These are phyloP conservation scores for Pterocles orientalis DNA, from an alignment of 2,113 vertebrate genomes.

Conservation along the genomic window DNA sequence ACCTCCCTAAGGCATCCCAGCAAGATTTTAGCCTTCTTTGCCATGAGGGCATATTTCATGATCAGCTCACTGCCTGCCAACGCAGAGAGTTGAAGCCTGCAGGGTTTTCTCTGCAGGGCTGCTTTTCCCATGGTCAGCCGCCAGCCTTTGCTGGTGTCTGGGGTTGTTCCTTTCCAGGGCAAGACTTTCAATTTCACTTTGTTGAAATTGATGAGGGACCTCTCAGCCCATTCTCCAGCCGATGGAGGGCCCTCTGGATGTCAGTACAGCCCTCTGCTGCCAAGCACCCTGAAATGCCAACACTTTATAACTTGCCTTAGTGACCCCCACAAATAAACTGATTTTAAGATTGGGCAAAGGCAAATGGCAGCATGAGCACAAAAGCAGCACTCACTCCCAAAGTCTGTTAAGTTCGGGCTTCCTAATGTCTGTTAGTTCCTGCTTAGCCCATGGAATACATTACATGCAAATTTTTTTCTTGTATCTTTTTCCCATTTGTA, in stretches of 20 bases:
- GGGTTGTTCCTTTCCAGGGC: not conserved
- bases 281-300: not conserved
- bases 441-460: not conserved
- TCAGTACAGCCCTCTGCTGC: not conserved
- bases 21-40: not conserved
- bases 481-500: not conserved
- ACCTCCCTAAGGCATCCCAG: not conserved
- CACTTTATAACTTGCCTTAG: not conserved
- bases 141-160: not conserved
- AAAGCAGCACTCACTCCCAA: not conserved
- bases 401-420: not conserved
- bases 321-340: not conserved
- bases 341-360: not conserved
- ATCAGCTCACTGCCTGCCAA: not conserved
- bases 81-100: not conserved
- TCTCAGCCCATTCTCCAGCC: not conserved
- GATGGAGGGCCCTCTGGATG: not conserved
- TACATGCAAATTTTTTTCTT: not conserved
- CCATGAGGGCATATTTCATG: not conserved
- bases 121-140: not conserved
- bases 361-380: not conserved
- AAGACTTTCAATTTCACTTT: not conserved
- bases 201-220: not conserved
- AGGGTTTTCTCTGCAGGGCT: not conserved
- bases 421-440: not conserved